Conservation (phyloP, 2,797 vertebrate species). For the Helostoma temminkii region DNA sequence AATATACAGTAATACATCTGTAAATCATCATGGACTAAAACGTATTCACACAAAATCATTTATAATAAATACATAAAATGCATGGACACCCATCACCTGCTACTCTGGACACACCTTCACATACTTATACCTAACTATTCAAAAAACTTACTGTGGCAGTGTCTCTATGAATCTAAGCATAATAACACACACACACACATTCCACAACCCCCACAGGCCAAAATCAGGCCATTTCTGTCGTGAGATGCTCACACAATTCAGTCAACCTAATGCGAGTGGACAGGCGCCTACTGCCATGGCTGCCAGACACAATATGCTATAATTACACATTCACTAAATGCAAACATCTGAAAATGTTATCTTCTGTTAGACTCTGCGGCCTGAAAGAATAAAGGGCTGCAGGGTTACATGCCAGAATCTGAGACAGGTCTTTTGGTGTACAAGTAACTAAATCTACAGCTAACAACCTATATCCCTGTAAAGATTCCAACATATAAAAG, state of each 20-base stretch:
- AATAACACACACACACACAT: not conserved
- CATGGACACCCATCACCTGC: not conserved
- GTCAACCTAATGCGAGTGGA: conserved; percentile 84
- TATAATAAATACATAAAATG: not conserved
- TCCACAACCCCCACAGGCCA: conserved; percentile 32
- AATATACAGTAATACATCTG: not conserved
- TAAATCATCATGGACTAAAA: not conserved
- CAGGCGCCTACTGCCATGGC: conserved; percentile 77
- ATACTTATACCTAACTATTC: not conserved
- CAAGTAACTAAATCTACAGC: not conserved
- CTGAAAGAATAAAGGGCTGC: conserved; percentile 35
- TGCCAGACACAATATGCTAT: conserved; percentile 79
- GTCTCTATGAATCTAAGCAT: conserved; percentile 4
- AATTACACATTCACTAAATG: conserved; percentile 85
- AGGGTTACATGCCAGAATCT: conserved; percentile 35
- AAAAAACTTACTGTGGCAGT: not conserved
- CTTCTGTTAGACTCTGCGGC: conserved; percentile 57
- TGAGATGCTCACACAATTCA: conserved; percentile 80
- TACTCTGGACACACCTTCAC: not conserved
- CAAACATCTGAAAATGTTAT: conserved; percentile 82
- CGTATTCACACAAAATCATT: not conserved
- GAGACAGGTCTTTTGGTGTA: not conserved
- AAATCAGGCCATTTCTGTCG: conserved; percentile 70
- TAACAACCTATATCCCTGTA: not conserved
- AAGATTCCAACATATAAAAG: not conserved